Conservation (phyloP, 2,888 invertebrate species). For the Campopleginae sp. region DNA sequence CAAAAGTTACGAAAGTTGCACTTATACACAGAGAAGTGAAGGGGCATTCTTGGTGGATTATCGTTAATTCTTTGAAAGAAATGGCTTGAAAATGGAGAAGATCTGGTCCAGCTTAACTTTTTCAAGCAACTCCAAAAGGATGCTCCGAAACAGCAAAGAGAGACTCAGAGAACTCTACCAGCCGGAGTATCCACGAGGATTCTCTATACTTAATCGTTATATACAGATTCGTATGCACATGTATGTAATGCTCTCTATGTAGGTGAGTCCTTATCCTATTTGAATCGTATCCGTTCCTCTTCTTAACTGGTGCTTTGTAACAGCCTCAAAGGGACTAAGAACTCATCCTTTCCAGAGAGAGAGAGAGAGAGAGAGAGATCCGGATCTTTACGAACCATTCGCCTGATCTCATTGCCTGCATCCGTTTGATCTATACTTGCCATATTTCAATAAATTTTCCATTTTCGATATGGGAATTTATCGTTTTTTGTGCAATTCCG, state of each 20-base stretch:
- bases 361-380: background rate
- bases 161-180: constrained; percentile 43
- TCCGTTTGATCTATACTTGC: constrained; percentile 23
- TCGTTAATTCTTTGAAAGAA: constrained; percentile 75
- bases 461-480: background rate
- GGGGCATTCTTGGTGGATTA: constrained; percentile 68
- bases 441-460: background rate
- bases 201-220: constrained; percentile 28
- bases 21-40: constrained; percentile 34
- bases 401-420: constrained; percentile 25
- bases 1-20: constrained; percentile 21
- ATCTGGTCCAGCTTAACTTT: constrained; percentile 30
- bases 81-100: constrained; percentile 66
- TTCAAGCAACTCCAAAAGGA: constrained; percentile 15
- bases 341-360: constrained; percentile 13
- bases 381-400: constrained; percentile 16
- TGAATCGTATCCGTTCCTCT: constrained; percentile 48
- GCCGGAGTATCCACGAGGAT: constrained; percentile 47
- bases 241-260: constrained; percentile 8
- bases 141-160: constrained; percentile 32
- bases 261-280: constrained; percentile 14
- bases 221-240: background rate
- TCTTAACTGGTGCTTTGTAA: constrained; percentile 35
- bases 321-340: constrained; percentile 34
- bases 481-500: background rate